phyloP scores from a whole-genome alignment of 2,113 vertebrate species.

The Neogobius melanostomus region DNA sequence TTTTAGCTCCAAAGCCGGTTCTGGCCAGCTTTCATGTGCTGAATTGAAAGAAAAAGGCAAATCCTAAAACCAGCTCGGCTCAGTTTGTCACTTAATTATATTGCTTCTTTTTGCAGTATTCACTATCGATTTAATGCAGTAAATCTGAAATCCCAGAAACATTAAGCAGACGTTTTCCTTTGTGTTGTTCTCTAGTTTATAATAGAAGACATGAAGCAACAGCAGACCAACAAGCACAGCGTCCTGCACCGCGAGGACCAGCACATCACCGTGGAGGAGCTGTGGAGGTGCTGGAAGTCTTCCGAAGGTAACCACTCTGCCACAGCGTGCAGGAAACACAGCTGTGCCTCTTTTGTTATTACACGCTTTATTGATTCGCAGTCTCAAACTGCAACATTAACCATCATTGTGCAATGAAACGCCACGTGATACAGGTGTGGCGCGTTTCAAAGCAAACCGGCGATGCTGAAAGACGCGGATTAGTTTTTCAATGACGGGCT shows the following conservation, averaged over 20 bases:
- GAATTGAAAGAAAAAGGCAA: background rate
- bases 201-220: conserved; percentile 97
- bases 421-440: conserved; percentile 2
- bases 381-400: background rate
- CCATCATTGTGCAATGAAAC: background rate
- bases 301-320: conserved; percentile 85
- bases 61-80: background rate
- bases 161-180: background rate
- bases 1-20: conserved; percentile 42
- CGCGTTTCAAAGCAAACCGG: background rate
- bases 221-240: conserved; percentile 93
- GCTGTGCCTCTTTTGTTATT: background rate
- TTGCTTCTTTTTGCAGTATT: too few relatives aligned
- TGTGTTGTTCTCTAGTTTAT: conserved; percentile 82
- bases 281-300: conserved; percentile 95
- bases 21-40: conserved; percentile 12
- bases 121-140: too few relatives aligned
- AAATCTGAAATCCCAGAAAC: background rate
- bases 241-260: conserved; percentile 97
- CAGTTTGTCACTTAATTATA: too few relatives aligned
- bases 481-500: background rate
- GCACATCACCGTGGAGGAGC: conserved; percentile 96
- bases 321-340: background rate
- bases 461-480: background rate
- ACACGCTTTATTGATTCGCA: background rate